A percentile compares a stretch with the other conserved stretches of the same genome.
These are phyloP conservation scores for Smittia aterrima DNA, from an alignment of 2,888 invertebrate species.

Conservation along the genomic window DNA sequence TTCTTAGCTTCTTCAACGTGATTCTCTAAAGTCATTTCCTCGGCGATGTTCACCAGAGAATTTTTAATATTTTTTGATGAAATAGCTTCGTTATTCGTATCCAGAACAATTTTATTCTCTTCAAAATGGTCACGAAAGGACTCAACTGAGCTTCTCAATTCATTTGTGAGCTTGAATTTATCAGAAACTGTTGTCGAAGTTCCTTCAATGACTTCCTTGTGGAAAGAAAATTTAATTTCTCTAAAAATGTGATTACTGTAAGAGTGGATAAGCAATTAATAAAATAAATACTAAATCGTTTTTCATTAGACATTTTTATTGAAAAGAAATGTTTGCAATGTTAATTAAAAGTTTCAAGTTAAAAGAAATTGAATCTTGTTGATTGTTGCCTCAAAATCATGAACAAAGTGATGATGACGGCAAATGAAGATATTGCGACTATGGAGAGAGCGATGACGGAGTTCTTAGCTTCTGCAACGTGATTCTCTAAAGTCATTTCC, in stretches of 20 bases:
- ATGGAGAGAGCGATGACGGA: not conserved
- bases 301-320: too few relatives aligned
- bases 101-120: constrained; percentile 30
- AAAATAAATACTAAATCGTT: too few relatives aligned
- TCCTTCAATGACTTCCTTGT: too few relatives aligned
- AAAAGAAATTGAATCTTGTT: too few relatives aligned
- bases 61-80: constrained; percentile 31
- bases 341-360: too few relatives aligned
- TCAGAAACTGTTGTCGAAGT: not conserved
- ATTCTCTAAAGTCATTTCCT: not conserved
- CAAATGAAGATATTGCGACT: not conserved
- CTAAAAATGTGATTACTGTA: too few relatives aligned
- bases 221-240: too few relatives aligned
- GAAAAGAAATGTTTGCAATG: too few relatives aligned
- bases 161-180: constrained; percentile 11
- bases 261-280: too few relatives aligned
- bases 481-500: not conserved
- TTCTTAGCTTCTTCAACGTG: not conserved
- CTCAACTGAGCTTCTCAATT: not conserved
- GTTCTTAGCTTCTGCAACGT: not conserved
- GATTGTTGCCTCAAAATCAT: too few relatives aligned
- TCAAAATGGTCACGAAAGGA: constrained; percentile 35
- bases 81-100: constrained; percentile 30
- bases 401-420: too few relatives aligned
- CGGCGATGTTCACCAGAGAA: constrained; percentile 11